Evolutionary conservation across 2,888 invertebrate species (phyloP).

Genomic region (Odiellus spinosus): DNA sequence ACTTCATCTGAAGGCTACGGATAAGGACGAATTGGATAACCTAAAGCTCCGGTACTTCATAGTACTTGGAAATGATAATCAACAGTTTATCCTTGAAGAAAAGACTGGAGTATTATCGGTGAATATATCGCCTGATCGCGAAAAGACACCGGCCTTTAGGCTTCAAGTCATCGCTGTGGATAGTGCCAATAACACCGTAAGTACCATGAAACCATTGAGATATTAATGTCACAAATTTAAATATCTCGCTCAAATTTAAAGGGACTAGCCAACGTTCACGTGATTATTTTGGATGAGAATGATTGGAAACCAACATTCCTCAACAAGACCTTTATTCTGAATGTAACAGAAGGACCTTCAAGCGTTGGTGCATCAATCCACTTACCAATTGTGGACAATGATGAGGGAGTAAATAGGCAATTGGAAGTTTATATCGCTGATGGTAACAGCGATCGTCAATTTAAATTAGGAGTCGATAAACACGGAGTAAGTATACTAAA

Average conservation of each 20-base stretch:
- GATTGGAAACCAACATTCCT: constrained; percentile 23
- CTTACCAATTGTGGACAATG: constrained; percentile 46
- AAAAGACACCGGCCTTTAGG: constrained; percentile 18
- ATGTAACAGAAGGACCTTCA: constrained; percentile 23
- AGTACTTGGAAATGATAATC: constrained; percentile 19
- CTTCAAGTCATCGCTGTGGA: constrained; percentile 20
- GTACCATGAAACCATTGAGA: no score
- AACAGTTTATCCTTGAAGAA: constrained; percentile 20
- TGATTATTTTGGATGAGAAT: constrained; percentile 22
- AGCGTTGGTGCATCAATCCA: constrained; percentile 20
- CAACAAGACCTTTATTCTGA: constrained; percentile 22
- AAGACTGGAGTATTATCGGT: constrained; percentile 21
- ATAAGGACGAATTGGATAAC: constrained; percentile 22
- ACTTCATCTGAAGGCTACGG: constrained; percentile 20
- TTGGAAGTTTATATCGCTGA: constrained; percentile 23
- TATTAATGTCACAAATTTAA: no score
- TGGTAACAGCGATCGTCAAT: constrained; percentile 22
- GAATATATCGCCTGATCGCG: constrained; percentile 19
- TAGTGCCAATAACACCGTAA: constrained; percentile 20
- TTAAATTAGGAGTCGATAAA: constrained; percentile 20
- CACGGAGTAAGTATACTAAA: constrained; percentile 15
- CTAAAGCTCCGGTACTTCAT: constrained; percentile 21
- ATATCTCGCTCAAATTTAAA: no score
- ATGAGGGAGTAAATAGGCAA: constrained; percentile 24
- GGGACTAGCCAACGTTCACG: constrained; percentile 21